Conservation (phyloP, 2,888 invertebrate species). For the Hemicrepidius hirtus region DNA sequence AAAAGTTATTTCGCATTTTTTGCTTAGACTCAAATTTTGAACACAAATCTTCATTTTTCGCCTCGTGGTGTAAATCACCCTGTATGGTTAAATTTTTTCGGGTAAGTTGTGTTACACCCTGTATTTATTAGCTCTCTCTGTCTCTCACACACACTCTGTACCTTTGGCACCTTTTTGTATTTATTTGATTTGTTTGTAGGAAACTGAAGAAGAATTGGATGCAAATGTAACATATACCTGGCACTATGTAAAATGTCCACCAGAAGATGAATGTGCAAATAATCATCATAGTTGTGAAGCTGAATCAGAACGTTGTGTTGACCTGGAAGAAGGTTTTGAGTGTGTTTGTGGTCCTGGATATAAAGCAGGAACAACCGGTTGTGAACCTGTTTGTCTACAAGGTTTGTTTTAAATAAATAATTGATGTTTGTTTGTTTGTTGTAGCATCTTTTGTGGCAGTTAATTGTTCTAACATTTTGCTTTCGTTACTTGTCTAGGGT, state of each 20-base stretch:
- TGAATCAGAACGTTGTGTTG: slow-evolving; percentile 91
- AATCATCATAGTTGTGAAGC: slow-evolving; percentile 93
- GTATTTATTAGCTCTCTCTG: too few relatives aligned
- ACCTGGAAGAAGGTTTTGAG: slow-evolving; percentile 86
- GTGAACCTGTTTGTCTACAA: slow-evolving; percentile 87
- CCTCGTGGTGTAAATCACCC: too few relatives aligned
- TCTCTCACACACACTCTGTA: too few relatives aligned
- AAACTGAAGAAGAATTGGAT: slow-evolving; percentile 63
- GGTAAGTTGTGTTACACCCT: too few relatives aligned
- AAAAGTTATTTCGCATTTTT: too few relatives aligned
- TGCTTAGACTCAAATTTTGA: too few relatives aligned
- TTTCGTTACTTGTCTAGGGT: slow-evolving; percentile 71
- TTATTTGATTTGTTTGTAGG: too few relatives aligned
- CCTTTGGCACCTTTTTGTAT: too few relatives aligned
- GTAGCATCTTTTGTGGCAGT: slow-evolving; percentile 25
- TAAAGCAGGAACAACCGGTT: slow-evolving; percentile 75
- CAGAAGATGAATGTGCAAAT: slow-evolving; percentile 94
- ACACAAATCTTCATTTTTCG: too few relatives aligned
- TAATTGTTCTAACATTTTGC: slow-evolving; percentile 44
- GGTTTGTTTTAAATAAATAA: slow-evolving; percentile 66
- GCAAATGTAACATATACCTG: slow-evolving; percentile 81
- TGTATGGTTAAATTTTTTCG: too few relatives aligned
- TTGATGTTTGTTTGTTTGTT: neutral
- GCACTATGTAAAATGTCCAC: slow-evolving; percentile 93
- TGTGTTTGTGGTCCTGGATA: slow-evolving; percentile 89